Evolutionary conservation across 2,797 vertebrate species (phyloP).

Genomic region (Amphiprion clarkii): DNA sequence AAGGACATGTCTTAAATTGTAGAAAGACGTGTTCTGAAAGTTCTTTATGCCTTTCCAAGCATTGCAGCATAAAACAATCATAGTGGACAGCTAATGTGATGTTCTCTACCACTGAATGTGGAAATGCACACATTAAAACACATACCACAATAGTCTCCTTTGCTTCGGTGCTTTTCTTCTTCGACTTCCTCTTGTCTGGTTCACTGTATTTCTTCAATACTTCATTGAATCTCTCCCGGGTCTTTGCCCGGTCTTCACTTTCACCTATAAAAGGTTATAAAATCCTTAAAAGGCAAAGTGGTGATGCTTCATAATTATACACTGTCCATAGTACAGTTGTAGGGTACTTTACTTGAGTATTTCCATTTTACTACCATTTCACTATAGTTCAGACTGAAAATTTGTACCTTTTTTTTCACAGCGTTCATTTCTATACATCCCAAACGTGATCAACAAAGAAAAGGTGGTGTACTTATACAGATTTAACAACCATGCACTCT

Average conservation of each 20-base stretch:
- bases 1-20: not conserved
- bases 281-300: not conserved
- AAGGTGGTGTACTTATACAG: not conserved
- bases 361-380: not conserved
- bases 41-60: not conserved
- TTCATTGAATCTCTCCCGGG: conserved; percentile 92
- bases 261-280: conserved; percentile 82
- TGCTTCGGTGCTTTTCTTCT: conserved; percentile 81
- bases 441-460: not conserved
- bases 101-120: not conserved
- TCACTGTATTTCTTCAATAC: conserved; percentile 88
- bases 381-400: not conserved
- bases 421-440: not conserved
- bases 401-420: not conserved
- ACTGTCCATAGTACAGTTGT: not conserved
- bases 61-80: not conserved
- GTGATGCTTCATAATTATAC: too few relatives aligned
- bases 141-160: conserved; percentile 89
- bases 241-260: conserved; percentile 92
- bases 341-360: not conserved
- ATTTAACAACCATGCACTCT: not conserved
- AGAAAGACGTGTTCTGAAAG: not conserved
- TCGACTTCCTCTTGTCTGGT: conserved; percentile 84
- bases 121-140: not conserved
- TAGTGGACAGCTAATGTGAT: not conserved